Conservation (phyloP, 2,797 vertebrate genomes). For the Pseudocheirus occidentalis region DNA sequence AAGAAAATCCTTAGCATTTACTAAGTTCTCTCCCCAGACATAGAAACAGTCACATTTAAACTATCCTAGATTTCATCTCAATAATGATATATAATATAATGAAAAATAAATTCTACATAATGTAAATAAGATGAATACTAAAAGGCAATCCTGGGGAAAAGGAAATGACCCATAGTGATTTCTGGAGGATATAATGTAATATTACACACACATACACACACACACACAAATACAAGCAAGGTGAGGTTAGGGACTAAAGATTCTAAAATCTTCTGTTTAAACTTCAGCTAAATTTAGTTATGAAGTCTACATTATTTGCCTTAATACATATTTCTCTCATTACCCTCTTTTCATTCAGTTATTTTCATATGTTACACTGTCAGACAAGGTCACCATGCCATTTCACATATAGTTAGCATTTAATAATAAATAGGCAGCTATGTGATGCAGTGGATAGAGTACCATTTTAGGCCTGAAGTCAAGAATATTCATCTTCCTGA, state of each 20-base stretch:
- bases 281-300: neutral
- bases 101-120: neutral
- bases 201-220: too few relatives aligned
- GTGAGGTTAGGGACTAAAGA: neutral
- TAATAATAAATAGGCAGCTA: neutral
- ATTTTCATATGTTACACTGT: neutral
- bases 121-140: neutral
- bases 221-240: neutral
- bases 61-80: constrained; percentile 32
- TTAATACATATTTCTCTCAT: neutral
- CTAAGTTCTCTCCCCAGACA: constrained; percentile 1
- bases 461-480: rapidly evolving
- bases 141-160: neutral
- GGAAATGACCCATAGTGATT: neutral
- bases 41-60: constrained; percentile 21
- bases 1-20: constrained; percentile 13
- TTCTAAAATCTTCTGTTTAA: neutral
- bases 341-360: neutral
- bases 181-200: neutral
- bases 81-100: neutral
- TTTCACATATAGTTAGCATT: neutral
- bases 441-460: neutral
- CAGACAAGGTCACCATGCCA: neutral
- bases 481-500: neutral
- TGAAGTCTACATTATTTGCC: neutral